These are phyloP conservation scores for Darevskia nairensis DNA, from an alignment of 2,797 vertebrate species.

Conservation along the genomic window DNA sequence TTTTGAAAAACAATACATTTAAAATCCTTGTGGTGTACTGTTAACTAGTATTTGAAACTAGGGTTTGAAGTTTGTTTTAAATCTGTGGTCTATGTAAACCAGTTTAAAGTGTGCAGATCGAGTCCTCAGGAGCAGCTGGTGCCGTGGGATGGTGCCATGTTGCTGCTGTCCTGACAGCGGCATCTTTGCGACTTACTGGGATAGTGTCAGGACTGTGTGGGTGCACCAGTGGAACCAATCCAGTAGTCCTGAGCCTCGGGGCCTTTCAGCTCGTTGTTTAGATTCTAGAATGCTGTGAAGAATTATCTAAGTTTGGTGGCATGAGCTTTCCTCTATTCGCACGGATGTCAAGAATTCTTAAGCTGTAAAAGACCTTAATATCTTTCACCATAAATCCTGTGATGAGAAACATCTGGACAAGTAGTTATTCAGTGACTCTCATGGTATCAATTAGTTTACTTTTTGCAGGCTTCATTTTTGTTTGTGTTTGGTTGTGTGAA, in stretches of 20 bases:
- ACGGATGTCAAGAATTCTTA: constrained; percentile 3
- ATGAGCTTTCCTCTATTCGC: background rate
- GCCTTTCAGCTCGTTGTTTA: background rate
- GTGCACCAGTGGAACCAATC: too few species aligned
- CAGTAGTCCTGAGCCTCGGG: background rate
- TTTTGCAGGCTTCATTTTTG: constrained; percentile 34
- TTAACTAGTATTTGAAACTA: background rate
- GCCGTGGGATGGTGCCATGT: too few species aligned
- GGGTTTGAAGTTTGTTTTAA: background rate
- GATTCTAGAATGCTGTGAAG: background rate
- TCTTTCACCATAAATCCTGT: constrained; percentile 29
- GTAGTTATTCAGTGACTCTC: constrained; percentile 20
- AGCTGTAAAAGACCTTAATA: constrained; percentile 27
- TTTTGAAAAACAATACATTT: background rate
- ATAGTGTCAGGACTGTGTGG: too few species aligned
- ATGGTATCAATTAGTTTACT: constrained; percentile 16
- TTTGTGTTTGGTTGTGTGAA: constrained; percentile 18
- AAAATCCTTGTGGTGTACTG: background rate
- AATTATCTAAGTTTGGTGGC: background rate
- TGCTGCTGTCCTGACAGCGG: too few species aligned
- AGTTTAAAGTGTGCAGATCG: background rate
- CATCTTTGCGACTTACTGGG: too few species aligned
- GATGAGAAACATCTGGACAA: constrained; percentile 53
- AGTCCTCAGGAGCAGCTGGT: background rate
- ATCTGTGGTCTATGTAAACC: background rate